Evolutionary conservation across 2,888 invertebrate species (phyloP).

Genomic region (Netelia melanura): DNA sequence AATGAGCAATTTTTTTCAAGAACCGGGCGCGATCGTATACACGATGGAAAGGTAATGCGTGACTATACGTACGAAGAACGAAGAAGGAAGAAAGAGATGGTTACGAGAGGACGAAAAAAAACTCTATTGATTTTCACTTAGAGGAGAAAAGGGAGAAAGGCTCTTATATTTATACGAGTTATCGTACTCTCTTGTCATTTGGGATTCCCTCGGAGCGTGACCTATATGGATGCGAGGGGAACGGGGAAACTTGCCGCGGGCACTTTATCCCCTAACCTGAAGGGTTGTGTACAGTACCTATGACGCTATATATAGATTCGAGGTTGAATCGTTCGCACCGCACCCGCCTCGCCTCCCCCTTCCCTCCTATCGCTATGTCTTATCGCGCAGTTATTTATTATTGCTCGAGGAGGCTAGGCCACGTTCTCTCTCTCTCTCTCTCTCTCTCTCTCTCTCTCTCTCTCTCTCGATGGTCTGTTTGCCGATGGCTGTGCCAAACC

Average conservation of each 20-base stretch:
- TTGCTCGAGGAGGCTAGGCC: conserved; percentile 20
- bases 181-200: conserved; percentile 75
- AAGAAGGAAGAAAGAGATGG: too few relatives aligned
- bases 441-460: too few relatives aligned
- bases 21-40: neutral
- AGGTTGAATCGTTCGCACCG: conserved; percentile 50
- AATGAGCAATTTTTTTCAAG: too few relatives aligned
- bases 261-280: conserved; percentile 55
- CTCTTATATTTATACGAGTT: conserved; percentile 79
- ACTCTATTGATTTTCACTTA: conserved; percentile 57
- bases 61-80: neutral
- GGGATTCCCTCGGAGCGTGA: conserved; percentile 45
- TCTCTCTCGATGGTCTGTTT: neutral
- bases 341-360: neutral
- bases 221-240: neutral
- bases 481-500: conserved; percentile 13
- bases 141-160: conserved; percentile 74
- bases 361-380: conserved; percentile 57
- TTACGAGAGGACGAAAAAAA: conserved; percentile 2
- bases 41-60: conserved; percentile 11
- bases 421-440: too few relatives aligned
- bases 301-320: neutral
- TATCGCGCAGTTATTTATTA: conserved; percentile 68
- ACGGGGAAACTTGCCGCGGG: neutral
- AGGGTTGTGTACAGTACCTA: conserved; percentile 17